Percentiles rank a stretch among this genome's conserved stretches.
These are phyloP conservation scores for Lasioglossum oenotherae DNA, from an alignment of 2,888 invertebrate genomes.

Conservation along the genomic window DNA sequence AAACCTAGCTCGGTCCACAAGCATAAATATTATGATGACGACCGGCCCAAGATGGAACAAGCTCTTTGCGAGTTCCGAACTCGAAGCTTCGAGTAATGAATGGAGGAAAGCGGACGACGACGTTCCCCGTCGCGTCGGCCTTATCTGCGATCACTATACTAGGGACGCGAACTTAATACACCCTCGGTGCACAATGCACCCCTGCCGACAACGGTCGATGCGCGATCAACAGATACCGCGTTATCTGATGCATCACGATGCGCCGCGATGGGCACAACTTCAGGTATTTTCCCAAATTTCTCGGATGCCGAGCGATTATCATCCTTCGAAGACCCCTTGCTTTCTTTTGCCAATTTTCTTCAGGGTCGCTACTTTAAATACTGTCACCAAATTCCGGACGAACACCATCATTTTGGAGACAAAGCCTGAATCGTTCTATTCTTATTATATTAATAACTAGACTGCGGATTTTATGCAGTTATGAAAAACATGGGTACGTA, in stretches of 20 bases:
- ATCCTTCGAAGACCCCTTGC: neutral
- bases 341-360: neutral
- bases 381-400: neutral
- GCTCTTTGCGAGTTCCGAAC: neutral
- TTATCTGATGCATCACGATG: slow-evolving; percentile 45
- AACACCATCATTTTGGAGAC: neutral
- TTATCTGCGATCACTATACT: slow-evolving; percentile 64
- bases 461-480: no score
- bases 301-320: neutral
- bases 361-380: neutral
- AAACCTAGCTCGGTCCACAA: neutral
- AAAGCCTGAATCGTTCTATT: neutral
- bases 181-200: slow-evolving; percentile 56
- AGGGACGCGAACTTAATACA: slow-evolving; percentile 58
- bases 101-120: slow-evolving; percentile 2
- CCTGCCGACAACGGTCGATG: slow-evolving; percentile 24
- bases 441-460: no score
- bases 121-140: neutral
- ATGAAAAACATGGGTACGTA: no score
- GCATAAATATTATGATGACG: neutral
- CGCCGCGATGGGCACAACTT: neutral
- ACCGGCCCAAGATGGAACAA: neutral
- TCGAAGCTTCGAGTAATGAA: neutral
- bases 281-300: slow-evolving; percentile 1
- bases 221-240: slow-evolving; percentile 38